phyloP scores from a whole-genome alignment of 2,113 vertebrate genomes.

The Paracanthobrama guichenoti region DNA sequence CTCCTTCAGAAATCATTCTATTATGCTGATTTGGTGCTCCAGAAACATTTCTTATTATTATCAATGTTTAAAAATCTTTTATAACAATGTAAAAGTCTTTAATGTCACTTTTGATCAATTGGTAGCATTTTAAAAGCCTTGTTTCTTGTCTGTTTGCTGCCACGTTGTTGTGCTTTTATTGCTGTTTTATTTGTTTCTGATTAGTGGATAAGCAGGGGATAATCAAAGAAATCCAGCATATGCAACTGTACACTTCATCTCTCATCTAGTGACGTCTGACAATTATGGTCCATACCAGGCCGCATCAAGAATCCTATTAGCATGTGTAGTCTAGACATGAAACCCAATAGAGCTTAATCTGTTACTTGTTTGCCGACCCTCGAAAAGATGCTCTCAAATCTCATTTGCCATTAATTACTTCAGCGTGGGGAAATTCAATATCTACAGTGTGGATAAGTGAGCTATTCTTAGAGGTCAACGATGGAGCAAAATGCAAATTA shows the following conservation, averaged over 20 bases:
- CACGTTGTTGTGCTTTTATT: neutral
- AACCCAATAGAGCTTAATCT: constrained; percentile 38
- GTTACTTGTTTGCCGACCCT: constrained; percentile 9
- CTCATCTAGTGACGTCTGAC: constrained; percentile 34
- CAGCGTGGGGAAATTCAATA: constrained; percentile 29
- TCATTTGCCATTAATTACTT: constrained; percentile 48
- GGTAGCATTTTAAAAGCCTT: neutral
- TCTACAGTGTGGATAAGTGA: constrained; percentile 1
- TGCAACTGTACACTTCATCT: constrained; percentile 33
- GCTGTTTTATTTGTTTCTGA: constrained; percentile 14
- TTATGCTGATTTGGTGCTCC: neutral
- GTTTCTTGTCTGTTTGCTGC: neutral
- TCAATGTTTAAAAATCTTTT: neutral
- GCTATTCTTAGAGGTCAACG: constrained; percentile 24
- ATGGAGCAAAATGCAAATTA: constrained; percentile 22
- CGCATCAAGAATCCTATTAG: constrained; percentile 37
- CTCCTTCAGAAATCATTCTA: neutral
- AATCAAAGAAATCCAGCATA: constrained; percentile 8
- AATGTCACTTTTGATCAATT: neutral
- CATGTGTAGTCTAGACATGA: constrained; percentile 48
- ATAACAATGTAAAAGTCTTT: neutral
- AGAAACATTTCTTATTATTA: too few relatives aligned
- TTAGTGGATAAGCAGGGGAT: constrained; percentile 1
- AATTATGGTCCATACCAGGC: neutral
- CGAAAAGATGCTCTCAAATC: constrained; percentile 33